A percentile compares a stretch with the other conserved stretches of the same genome.
Evolutionary conservation across 2,888 invertebrate genomes (phyloP).

Genomic region (Dynastes hyllus): DNA sequence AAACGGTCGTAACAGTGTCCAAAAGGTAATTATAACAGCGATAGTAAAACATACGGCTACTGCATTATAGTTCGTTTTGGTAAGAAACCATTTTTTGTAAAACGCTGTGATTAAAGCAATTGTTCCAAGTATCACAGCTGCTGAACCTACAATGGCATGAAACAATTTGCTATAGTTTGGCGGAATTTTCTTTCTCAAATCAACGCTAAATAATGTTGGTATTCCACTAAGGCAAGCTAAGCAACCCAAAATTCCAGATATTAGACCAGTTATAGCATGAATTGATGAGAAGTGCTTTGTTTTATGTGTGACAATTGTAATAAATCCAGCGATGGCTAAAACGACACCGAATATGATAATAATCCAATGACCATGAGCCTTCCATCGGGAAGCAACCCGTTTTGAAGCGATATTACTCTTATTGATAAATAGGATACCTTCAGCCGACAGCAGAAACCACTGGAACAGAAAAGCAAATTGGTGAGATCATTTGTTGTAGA

Average conservation of each 20-base stretch:
- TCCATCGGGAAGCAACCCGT: constrained; percentile 56
- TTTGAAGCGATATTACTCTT: constrained; percentile 64
- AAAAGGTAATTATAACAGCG: constrained; percentile 47
- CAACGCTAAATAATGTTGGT: constrained; percentile 63
- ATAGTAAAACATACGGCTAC: constrained; percentile 48
- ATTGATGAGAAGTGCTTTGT: constrained; percentile 64
- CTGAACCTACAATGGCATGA: constrained; percentile 57
- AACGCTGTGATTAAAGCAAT: constrained; percentile 56
- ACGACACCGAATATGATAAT: constrained; percentile 61
- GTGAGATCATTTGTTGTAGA: too few species aligned
- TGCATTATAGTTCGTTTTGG: constrained; percentile 36
- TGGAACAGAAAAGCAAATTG: constrained; percentile 59
- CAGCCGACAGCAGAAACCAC: constrained; percentile 67
- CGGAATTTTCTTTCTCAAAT: constrained; percentile 59
- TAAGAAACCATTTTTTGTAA: constrained; percentile 57
- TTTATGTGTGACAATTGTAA: constrained; percentile 64
- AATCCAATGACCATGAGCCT: constrained; percentile 65
- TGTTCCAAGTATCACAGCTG: constrained; percentile 55
- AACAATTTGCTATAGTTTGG: constrained; percentile 58
- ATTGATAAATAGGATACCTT: constrained; percentile 65
- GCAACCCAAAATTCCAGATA: constrained; percentile 61
- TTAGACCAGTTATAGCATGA: constrained; percentile 67
- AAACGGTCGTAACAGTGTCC: constrained; percentile 44
- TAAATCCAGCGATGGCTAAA: constrained; percentile 62
- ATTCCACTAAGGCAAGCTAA: constrained; percentile 63